Evolutionary conservation across 2,797 vertebrate species (phyloP), one percentile per base, ranked within the genome.

Genomic region (Rhinophrynus dorsalis): DNA sequence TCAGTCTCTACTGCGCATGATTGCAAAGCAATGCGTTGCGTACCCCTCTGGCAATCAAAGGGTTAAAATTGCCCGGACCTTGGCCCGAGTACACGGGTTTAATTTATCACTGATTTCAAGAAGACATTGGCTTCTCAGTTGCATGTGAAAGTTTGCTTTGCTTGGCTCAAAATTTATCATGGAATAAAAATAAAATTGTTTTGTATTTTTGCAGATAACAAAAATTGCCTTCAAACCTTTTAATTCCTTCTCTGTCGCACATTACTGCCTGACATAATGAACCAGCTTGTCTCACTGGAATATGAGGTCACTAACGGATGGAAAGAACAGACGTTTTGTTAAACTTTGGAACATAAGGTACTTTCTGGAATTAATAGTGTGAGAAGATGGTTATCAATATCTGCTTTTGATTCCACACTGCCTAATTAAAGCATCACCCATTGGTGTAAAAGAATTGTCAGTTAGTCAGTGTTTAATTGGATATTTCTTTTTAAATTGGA

Each of bases 331-430:
- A 30, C n/a, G 13, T 35, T 72, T 47, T 72, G 54, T 18, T 72
- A 65, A 62, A 10, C 35, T 59, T 57, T 65, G 69, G 69, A 57
- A 73, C 8, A 52, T 35, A 59, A 65, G 69, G 69, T 73, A 73
- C 69, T 73, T 73, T 66, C 30, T 73, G 35, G 10, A 58, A 58
- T 42, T 48, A 32, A 8, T 37, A 20, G 13, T 18, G 13, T 45
- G 8, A 38, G n/a, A 44, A 40, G 15, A 23, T 27, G 21, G 6
- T 35, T 35, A 1, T 50, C 23, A 15, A 6, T 45, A 44, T 61
- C 21, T 61, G 10, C 6, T 45, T 30, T n/a, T 18, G 17, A 52
- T 6, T 9, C n/a, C 27, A 52, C 2, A 12, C 8, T 40, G 1
- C 21, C 11, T 30, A 38, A 8, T 27, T 8, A 20, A 5, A 15